These are phyloP conservation scores for Vollenhovia emeryi DNA, from an alignment of 1,140 invertebrate genomes.

Conservation along the genomic window DNA sequence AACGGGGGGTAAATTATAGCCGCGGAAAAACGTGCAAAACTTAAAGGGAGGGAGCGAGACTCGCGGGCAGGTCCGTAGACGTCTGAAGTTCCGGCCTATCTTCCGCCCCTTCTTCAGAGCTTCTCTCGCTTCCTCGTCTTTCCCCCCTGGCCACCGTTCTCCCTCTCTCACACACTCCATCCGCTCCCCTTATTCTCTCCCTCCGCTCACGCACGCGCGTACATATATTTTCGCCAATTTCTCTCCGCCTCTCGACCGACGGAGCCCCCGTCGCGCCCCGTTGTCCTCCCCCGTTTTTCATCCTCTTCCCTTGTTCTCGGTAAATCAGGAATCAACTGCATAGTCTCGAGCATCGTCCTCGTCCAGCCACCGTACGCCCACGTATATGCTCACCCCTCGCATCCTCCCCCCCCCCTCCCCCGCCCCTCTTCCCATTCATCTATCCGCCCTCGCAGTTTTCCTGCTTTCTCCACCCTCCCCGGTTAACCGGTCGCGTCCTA, in stretches of 20 bases:
- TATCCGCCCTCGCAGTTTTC: not conserved
- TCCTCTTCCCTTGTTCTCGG: not conserved
- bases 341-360: not conserved
- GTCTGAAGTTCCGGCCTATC: conserved; percentile 62
- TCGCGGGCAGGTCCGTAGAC: conserved; percentile 55
- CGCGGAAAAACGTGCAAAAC: conserved; percentile 61
- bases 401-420: not conserved
- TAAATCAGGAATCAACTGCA: not conserved
- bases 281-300: not conserved
- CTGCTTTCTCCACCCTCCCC: not conserved
- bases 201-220: conserved; percentile 40
- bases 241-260: not conserved
- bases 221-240: conserved; percentile 16
- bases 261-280: not conserved
- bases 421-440: conserved; percentile 27
- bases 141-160: conserved; percentile 14
- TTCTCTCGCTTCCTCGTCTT: conserved; percentile 11
- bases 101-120: conserved; percentile 41
- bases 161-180: not conserved
- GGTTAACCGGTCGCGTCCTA: conserved; percentile 18
- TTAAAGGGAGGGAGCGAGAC: conserved; percentile 61
- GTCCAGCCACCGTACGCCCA: not conserved
- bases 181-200: conserved; percentile 19
- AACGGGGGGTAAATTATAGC: conserved; percentile 55
- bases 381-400: conserved; percentile 8